phyloP scores from a whole-genome alignment of 1,140 invertebrate genomes.

The Orius laevigatus region DNA sequence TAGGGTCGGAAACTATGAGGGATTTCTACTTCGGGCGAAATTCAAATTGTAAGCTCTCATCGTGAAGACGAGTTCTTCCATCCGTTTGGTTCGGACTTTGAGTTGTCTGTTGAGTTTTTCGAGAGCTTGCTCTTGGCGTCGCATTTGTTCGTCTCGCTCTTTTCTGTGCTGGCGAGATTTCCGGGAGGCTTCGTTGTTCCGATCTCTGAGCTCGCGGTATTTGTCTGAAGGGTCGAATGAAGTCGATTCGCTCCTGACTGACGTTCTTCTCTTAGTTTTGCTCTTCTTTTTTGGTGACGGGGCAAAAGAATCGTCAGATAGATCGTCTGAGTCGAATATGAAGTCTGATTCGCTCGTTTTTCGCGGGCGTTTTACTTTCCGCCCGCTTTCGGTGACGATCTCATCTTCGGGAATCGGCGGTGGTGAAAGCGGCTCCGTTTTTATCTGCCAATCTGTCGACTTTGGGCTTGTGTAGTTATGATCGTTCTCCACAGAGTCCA shows the following conservation, averaged over 20 bases:
- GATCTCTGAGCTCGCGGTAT: slow-evolving; percentile 48
- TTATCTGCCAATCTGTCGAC: neutral
- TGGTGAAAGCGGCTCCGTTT: neutral
- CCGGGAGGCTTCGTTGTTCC: slow-evolving; percentile 60
- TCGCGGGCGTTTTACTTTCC: neutral
- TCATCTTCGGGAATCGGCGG: neutral
- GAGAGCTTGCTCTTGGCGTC: slow-evolving; percentile 23
- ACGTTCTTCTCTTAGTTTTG: neutral
- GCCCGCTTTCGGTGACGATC: neutral
- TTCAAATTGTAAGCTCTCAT: neutral
- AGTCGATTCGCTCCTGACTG: slow-evolving; percentile 1
- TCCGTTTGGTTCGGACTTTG: slow-evolving; percentile 31
- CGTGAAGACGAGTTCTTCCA: slow-evolving; percentile 31
- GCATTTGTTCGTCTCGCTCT: slow-evolving; percentile 38
- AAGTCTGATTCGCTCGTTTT: slow-evolving; percentile 7
- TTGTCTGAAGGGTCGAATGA: slow-evolving; percentile 21
- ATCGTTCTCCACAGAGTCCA: slow-evolving; percentile 7
- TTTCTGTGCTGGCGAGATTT: slow-evolving; percentile 53
- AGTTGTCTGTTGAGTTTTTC: slow-evolving; percentile 30
- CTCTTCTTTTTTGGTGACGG: neutral
- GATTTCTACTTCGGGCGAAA: neutral
- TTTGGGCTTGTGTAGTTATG: slow-evolving; percentile 11
- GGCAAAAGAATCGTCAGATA: slow-evolving; percentile 5
- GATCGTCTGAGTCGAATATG: slow-evolving; percentile 5
- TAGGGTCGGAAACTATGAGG: neutral